These are phyloP conservation scores for Triplophysa yarkandensis DNA, from an alignment of 2,797 vertebrate genomes.

Conservation along the genomic window DNA sequence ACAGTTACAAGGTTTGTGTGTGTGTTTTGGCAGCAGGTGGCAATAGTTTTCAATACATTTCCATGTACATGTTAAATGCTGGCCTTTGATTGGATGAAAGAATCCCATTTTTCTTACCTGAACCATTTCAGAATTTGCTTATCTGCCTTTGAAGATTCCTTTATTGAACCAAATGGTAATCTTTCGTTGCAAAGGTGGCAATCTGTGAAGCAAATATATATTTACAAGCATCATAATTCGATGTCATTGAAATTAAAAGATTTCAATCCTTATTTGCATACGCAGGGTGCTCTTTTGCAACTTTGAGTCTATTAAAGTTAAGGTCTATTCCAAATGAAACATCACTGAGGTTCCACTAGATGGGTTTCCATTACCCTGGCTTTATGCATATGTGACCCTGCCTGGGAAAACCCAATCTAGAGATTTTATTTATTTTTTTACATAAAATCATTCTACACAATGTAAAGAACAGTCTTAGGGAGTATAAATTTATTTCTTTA, in stretches of 20 bases:
- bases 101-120: background rate
- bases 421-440: too few species aligned
- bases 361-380: too few species aligned
- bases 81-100: background rate
- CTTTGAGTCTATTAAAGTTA: too few species aligned
- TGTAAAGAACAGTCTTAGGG: too few species aligned
- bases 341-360: background rate
- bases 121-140: background rate
- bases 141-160: background rate
- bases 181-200: background rate
- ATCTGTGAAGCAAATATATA: background rate
- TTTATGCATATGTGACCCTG: too few species aligned
- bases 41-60: background rate
- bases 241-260: background rate
- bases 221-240: background rate
- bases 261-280: too few species aligned
- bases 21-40: background rate
- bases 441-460: too few species aligned
- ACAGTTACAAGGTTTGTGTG: slow-evolving; percentile 21
- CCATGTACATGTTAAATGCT: background rate
- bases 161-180: background rate
- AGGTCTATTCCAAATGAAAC: background rate
- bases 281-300: too few species aligned
- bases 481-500: too few species aligned
- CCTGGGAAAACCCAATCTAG: too few species aligned